phyloP scores from a whole-genome alignment of 2,888 invertebrate species.

The Agrochola circellaris region DNA sequence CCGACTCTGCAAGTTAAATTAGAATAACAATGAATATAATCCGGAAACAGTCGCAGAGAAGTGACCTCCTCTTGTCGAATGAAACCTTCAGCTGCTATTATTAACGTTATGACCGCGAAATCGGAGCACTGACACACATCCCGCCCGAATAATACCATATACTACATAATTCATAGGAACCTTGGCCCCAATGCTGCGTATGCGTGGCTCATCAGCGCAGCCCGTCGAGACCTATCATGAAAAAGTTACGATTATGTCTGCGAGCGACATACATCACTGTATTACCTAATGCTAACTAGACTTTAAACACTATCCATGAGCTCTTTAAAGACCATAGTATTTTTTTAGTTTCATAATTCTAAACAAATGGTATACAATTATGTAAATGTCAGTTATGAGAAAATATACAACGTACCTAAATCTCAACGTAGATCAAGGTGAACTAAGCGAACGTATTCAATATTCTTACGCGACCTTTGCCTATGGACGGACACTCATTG shows the following conservation, averaged over 20 bases:
- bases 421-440: conserved; percentile 82
- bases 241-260: conserved; percentile 59
- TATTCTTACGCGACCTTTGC: conserved; percentile 82
- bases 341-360: conserved; percentile 6
- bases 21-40: conserved; percentile 75
- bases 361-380: conserved; percentile 36
- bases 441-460: conserved; percentile 80
- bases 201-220: conserved; percentile 71
- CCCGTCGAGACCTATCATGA: conserved; percentile 62
- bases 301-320: not conserved
- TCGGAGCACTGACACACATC: conserved; percentile 87
- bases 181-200: conserved; percentile 86
- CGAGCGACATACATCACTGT: conserved; percentile 25
- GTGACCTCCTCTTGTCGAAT: conserved; percentile 86
- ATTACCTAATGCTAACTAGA: conserved; percentile 28
- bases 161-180: conserved; percentile 89
- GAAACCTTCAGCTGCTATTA: conserved; percentile 88
- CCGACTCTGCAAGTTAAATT: conserved; percentile 51
- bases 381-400: conserved; percentile 56
- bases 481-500: conserved; percentile 83
- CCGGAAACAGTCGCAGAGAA: conserved; percentile 83
- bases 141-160: conserved; percentile 89
- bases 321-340: not conserved
- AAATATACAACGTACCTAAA: conserved; percentile 55
- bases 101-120: conserved; percentile 88